Conservation (phyloP, 2,113 vertebrate genomes). For the Ammodytes marinus region DNA sequence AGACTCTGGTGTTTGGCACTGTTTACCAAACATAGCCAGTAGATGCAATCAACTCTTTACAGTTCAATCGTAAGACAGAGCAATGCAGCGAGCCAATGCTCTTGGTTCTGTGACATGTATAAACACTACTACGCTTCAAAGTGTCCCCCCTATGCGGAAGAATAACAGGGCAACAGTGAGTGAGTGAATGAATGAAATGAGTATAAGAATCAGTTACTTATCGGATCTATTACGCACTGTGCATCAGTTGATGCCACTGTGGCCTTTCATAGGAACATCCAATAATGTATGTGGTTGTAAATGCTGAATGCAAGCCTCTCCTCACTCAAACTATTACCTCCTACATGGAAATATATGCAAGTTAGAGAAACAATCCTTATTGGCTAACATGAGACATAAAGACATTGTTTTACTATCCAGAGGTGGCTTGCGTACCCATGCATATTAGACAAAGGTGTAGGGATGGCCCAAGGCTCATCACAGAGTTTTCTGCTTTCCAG, state of each 20-base stretch:
- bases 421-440: slow-evolving; percentile 59
- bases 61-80: not conserved
- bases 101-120: not conserved
- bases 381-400: slow-evolving; percentile 27
- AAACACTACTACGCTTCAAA: not conserved
- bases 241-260: not conserved
- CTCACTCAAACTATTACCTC: slow-evolving; percentile 4
- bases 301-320: not conserved
- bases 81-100: not conserved
- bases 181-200: not conserved
- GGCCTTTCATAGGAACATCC: not conserved
- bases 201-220: not conserved
- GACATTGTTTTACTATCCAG: slow-evolving; percentile 6
- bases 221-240: not conserved
- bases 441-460: slow-evolving; percentile 72
- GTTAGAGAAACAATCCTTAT: slow-evolving; percentile 1
- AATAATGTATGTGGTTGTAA: not conserved
- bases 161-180: not conserved
- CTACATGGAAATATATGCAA: not conserved
- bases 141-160: not conserved
- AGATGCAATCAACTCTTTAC: not conserved
- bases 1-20: not conserved
- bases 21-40: not conserved
- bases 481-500: slow-evolving; percentile 60
- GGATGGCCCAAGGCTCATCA: slow-evolving; percentile 67